A percentile compares a stretch with the other conserved stretches of the same genome.
phyloP scores from a whole-genome alignment of 1,140 invertebrate species.

The Caerostris darwini region DNA sequence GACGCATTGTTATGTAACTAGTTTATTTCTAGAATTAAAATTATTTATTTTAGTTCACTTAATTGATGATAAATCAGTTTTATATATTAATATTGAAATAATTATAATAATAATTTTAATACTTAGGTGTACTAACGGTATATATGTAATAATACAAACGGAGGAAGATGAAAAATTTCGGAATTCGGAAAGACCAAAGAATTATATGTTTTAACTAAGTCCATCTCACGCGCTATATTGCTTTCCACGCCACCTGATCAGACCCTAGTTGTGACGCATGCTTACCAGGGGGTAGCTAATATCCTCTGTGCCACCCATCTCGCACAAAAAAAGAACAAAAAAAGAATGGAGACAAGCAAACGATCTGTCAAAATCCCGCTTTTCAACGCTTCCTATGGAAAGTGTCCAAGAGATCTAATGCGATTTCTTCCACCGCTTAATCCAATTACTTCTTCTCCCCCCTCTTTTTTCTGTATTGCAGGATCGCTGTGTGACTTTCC shows the following conservation, averaged over 20 bases:
- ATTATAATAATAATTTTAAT: too few relatives aligned
- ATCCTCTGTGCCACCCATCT: not conserved
- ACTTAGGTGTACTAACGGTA: too few relatives aligned
- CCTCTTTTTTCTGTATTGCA: constrained; percentile 9
- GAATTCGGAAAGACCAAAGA: too few relatives aligned
- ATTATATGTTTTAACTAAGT: not conserved
- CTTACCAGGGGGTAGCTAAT: not conserved
- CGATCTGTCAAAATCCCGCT: constrained; percentile 62
- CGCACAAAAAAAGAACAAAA: not conserved
- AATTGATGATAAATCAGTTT: too few relatives aligned
- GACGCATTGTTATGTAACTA: too few relatives aligned
- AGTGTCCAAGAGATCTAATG: constrained; percentile 69
- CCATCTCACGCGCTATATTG: constrained; percentile 5
- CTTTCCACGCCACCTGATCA: constrained; percentile 17
- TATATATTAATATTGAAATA: too few relatives aligned
- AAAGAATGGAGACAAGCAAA: not conserved
- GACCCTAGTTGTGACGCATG: constrained; percentile 41
- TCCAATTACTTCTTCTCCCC: constrained; percentile 51
- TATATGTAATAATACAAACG: too few relatives aligned
- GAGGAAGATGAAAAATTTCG: too few relatives aligned
- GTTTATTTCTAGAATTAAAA: too few relatives aligned
- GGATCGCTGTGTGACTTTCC: constrained; percentile 1
- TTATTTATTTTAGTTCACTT: too few relatives aligned
- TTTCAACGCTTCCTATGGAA: constrained; percentile 67
- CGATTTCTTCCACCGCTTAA: constrained; percentile 69